Base-by-base conservation (phyloP, 2,113 vertebrate species). In the Rhizomys pruinosus region DNA sequence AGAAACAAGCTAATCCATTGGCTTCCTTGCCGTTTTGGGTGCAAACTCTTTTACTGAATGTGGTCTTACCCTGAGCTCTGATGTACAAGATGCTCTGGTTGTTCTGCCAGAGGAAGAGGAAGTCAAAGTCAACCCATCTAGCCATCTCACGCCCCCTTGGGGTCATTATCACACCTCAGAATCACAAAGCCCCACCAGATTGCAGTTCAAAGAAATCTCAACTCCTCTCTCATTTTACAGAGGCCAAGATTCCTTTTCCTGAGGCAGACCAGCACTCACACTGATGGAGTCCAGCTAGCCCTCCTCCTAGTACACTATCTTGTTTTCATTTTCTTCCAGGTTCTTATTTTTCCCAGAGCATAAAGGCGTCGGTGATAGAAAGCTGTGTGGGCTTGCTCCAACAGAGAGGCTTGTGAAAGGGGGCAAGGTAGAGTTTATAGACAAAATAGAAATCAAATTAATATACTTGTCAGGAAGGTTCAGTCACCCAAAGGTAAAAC, bases 201-300 rank as follows among this genome's bases (percentile, higher is more conserved):
- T 42, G 20, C 7, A 59, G 27, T 34, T 52, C 25, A n/a, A 84
- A 80, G 73, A 42, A n/a, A 85, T 19, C 15, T 7, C n/a, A 57
- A 72, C n/a, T 91, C 66, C 52, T 93, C 76, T 92, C 37, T 86
- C 34, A 71, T 72, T 63, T 61, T 92, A 42, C 32, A 13, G 34
- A 6, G 37, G 37, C 37, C 0, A 1, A 34, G 77, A 77, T 44
- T 78, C 16, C n/a, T 47, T 86, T 37, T 77, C 4, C 27, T 59
- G 22, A 7, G n/a, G 17, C 17, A 55, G 37, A 78, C 5, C 32
- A 72, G 16, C 61, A 29, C 5, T 7, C 39, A 39, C 20, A 42
- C 20, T 17, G 19, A 15, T 1, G 6, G 25, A n/a, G 20, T 52
- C 8, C n/a, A 9, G 13, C 44, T 3, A 44, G 42, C 27, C 29